Conservation (phyloP, 2,113 vertebrate species). For the Athene cunicularia region DNA sequence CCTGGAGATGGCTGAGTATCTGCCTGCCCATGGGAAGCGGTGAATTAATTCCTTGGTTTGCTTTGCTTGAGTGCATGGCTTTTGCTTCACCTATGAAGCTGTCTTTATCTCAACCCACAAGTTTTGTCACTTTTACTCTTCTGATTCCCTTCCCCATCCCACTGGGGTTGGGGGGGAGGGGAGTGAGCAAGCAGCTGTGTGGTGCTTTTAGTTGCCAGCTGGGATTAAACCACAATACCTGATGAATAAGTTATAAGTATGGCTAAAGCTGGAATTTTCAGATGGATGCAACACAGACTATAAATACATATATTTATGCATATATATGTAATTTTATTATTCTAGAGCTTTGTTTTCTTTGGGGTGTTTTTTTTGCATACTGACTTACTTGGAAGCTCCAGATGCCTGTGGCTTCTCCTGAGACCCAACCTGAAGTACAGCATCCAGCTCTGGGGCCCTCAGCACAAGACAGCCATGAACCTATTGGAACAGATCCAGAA, state of each 20-base stretch:
- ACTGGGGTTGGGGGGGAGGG: no score
- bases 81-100: no score
- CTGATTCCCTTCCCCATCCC: no score
- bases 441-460: not conserved
- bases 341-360: not conserved
- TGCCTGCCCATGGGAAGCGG: no score
- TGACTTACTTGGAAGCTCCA: not conserved
- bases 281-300: not conserved
- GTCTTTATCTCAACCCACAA: no score
- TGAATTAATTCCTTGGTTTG: no score
- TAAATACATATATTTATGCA: not conserved
- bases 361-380: not conserved
- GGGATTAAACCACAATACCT: no score
- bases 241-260: not conserved
- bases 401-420: not conserved
- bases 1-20: no score
- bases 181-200: no score
- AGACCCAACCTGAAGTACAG: accelerated
- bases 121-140: no score
- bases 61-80: no score
- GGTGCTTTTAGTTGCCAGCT: no score
- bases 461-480: not conserved
- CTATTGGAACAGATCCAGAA: not conserved
- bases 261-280: not conserved
- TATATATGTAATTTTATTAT: not conserved